Evolutionary conservation across 2,797 vertebrate genomes (phyloP).

Genomic region (Phalloptychus januarius): DNA sequence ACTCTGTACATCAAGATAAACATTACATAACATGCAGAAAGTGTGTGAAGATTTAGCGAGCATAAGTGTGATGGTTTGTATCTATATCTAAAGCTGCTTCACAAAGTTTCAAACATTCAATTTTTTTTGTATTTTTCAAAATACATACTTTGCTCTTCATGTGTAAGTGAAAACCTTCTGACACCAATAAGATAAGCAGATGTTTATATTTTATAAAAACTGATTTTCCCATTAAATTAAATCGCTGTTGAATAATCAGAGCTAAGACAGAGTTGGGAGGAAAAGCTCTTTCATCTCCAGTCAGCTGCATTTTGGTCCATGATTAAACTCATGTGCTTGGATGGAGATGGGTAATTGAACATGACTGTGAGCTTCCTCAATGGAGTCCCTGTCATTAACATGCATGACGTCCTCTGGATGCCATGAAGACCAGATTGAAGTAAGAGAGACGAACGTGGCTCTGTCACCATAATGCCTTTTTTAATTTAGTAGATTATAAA

Average conservation of each 20-base stretch:
- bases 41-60: neutral
- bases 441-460: constrained; percentile 41
- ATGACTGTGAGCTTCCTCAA: constrained; percentile 68
- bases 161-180: neutral
- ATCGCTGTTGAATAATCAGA: constrained; percentile 30
- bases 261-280: constrained; percentile 48
- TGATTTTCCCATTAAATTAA: constrained; percentile 26
- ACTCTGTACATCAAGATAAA: neutral
- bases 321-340: constrained; percentile 60
- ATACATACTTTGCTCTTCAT: neutral
- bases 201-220: neutral
- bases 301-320: constrained; percentile 60
- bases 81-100: neutral
- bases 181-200: neutral
- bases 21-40: no score
- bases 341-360: constrained; percentile 73
- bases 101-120: neutral
- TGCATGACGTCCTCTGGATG: constrained; percentile 20
- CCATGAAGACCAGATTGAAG: constrained; percentile 45
- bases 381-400: constrained; percentile 73
- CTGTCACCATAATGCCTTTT: constrained; percentile 14
- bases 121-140: neutral
- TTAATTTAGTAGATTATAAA: constrained; percentile 37
- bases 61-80: neutral
- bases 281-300: constrained; percentile 50